phyloP scores from a whole-genome alignment of 2,797 vertebrate genomes.

The Neostethus bicornis region DNA sequence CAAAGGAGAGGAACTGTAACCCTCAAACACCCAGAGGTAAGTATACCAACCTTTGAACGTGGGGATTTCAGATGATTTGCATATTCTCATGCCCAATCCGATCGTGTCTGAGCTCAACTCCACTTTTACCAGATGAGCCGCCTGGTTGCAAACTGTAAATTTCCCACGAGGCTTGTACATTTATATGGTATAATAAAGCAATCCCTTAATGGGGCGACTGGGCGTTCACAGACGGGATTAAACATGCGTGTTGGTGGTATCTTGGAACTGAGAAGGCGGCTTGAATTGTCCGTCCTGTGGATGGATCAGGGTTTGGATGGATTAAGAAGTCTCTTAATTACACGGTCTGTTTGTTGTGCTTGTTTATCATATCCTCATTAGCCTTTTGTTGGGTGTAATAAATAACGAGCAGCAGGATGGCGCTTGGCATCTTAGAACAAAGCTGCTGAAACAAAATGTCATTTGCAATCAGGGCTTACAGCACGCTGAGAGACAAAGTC shows the following conservation, averaged over 20 bases:
- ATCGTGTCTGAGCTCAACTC: slow-evolving; percentile 1
- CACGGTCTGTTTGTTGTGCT: slow-evolving; percentile 68
- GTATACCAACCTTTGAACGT: slow-evolving; percentile 27
- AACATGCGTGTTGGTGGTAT: slow-evolving; percentile 25
- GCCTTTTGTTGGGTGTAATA: slow-evolving; percentile 46
- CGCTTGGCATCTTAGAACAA: slow-evolving; percentile 60
- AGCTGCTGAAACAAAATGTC: slow-evolving; percentile 53
- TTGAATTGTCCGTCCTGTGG: slow-evolving; percentile 9
- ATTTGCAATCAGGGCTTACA: slow-evolving; percentile 70
- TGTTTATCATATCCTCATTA: slow-evolving; percentile 65
- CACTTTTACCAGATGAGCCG: slow-evolving; percentile 23
- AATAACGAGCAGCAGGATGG: slow-evolving; percentile 57
- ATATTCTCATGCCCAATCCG: slow-evolving; percentile 20
- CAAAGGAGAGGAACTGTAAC: slow-evolving; percentile 20
- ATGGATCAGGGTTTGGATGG: slow-evolving; percentile 47
- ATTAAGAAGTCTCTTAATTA: slow-evolving; percentile 70
- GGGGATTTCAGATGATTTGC: slow-evolving; percentile 28
- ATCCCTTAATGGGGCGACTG: slow-evolving; percentile 20
- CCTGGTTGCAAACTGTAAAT: slow-evolving; percentile 35
- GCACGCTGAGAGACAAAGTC: slow-evolving; percentile 62
- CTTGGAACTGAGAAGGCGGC: slow-evolving; percentile 18
- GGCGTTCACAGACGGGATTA: slow-evolving; percentile 51
- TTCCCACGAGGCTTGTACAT: slow-evolving; percentile 35
- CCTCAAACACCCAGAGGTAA: slow-evolving; percentile 9
- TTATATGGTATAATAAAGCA: slow-evolving; percentile 44